phyloP scores from a whole-genome alignment of 2,113 vertebrate species.

The Lophochroa leadbeateri region DNA sequence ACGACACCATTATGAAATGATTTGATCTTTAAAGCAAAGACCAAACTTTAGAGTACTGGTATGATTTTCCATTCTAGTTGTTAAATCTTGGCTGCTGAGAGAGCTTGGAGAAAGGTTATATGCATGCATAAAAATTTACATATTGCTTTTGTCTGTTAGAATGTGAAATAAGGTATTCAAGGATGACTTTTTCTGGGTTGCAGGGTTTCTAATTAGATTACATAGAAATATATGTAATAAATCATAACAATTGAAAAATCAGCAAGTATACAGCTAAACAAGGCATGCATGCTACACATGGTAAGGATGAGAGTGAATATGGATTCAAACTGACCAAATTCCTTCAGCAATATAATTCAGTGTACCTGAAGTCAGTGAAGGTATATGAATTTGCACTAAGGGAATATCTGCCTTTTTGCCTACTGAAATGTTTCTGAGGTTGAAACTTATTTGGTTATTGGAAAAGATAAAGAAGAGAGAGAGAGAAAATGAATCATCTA shows the following conservation, averaged over 20 bases:
- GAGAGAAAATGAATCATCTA: background rate
- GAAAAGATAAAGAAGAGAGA: background rate
- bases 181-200: background rate
- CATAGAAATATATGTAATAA: background rate
- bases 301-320: background rate
- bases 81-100: background rate
- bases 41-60: background rate
- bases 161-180: background rate
- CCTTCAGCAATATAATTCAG: background rate
- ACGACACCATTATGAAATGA: background rate
- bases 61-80: background rate
- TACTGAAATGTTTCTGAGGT: background rate
- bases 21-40: background rate
- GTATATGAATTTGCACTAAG: background rate
- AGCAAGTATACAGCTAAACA: background rate
- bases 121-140: background rate
- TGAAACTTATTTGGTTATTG: background rate
- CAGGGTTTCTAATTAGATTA: background rate
- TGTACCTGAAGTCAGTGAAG: background rate
- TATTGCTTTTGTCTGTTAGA: background rate
- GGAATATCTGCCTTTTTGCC: background rate
- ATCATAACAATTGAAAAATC: background rate
- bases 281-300: fast-evolving
- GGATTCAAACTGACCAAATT: background rate
- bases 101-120: background rate